Base-by-base conservation (phyloP, 2,888 invertebrate genomes). In the Tridacna gigas region DNA sequence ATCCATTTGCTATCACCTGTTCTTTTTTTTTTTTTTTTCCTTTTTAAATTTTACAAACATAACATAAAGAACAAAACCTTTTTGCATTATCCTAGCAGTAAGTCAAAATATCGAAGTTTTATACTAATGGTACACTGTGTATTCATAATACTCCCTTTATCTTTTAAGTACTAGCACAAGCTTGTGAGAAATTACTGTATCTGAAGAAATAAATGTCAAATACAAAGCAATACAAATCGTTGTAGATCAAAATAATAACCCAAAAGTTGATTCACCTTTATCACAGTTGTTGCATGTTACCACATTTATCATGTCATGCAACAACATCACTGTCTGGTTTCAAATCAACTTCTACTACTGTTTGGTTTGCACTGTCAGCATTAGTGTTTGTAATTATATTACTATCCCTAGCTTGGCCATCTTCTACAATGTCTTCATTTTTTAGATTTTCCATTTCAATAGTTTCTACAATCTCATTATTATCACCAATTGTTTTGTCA, bases 401-500 rank as follows among this genome's bases (percentile, higher is more conserved):
- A 28, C 80, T 77, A 25, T 69, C 69, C 51, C 51, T 77, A 56
- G 60, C 48, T 15, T 87, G 74, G n/a, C 48, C 77, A 28, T 74
- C 77, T 26, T 83, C 83, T 56, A 37, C 76, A 26, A 73, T 48
- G 26, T 82, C 77, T 12, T 80, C 83, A 77, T 71, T 86, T 63
- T 83, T 77, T 51, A 80, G 78, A 37, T 82, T 80, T 80, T 86
- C 77, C 67, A 88, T 79, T 60, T 83, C 83, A 65, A 82, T 86
- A 74, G 80, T 79, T 63, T 86, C 86, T 60, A 77, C 77, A 25
- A 71, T 80, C 65, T 84, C 83, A 60, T 77, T 83, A 61, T 74
- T 78, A 28, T 74, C 82, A 66, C 61, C 84, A 95, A 98, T 77
- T 26, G 67, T 77, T 61, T 82, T 85, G 67, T 75, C 77, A 67